Percentiles rank a stretch among this genome's conserved stretches.
Conservation (phyloP, 2,113 vertebrate genomes). For the Fulmarus glacialis region DNA sequence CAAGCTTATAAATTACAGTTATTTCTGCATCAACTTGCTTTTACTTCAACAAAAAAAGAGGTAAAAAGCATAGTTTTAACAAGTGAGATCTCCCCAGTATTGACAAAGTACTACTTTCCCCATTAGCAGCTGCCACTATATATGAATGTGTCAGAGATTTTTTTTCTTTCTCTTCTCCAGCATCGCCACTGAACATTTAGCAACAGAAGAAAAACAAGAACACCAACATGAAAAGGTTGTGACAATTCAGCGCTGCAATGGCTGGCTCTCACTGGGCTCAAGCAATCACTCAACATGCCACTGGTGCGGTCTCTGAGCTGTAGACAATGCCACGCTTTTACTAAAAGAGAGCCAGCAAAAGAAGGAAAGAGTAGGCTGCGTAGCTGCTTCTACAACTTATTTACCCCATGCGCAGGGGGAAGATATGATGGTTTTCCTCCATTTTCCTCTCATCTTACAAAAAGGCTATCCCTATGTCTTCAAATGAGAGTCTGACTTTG, state of each 20-base stretch:
- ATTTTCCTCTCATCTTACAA: not conserved
- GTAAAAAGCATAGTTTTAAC: not conserved
- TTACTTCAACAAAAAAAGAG: not conserved
- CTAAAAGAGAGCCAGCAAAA: not conserved
- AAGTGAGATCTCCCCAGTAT: not conserved
- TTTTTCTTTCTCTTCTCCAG: not conserved
- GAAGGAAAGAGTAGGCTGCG: not conserved
- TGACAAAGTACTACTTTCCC: not conserved
- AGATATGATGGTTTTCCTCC: not conserved
- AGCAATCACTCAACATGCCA: not conserved
- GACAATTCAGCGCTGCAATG: not conserved
- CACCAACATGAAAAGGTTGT: not conserved
- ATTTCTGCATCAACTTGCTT: not conserved
- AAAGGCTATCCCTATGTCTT: not conserved
- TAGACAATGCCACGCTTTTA: not conserved
- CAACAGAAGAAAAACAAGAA: not conserved
- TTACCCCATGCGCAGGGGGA: not conserved
- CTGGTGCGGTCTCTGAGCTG: not conserved
- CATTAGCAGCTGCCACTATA: not conserved
- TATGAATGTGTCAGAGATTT: not conserved
- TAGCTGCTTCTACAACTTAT: not conserved
- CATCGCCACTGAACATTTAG: not conserved
- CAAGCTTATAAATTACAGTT: not conserved
- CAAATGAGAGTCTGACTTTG: not conserved
- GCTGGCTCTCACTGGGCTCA: not conserved